These are phyloP conservation scores for Myotis myotis DNA, from an alignment of 2,797 vertebrate genomes.

Conservation along the genomic window DNA sequence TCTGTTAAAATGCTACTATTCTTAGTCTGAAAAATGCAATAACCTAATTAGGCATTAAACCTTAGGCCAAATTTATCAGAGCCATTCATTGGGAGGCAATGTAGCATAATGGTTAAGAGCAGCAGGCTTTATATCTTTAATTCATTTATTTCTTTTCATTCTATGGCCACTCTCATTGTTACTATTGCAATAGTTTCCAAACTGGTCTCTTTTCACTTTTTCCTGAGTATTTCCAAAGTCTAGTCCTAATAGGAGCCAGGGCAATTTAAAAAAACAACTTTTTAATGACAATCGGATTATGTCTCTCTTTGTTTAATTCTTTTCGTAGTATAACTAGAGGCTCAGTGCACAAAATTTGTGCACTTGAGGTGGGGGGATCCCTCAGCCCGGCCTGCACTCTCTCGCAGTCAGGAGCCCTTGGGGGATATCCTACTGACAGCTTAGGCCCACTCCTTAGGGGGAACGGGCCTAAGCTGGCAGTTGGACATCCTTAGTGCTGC, in stretches of 20 bases:
- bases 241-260: neutral
- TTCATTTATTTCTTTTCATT: neutral
- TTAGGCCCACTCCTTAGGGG: too few species aligned
- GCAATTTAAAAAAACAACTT: neutral
- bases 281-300: neutral
- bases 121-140: neutral
- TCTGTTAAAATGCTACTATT: slow-evolving; percentile 3
- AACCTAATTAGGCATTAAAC: neutral
- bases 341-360: too few species aligned
- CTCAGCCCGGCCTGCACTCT: fast-evolving
- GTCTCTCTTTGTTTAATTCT: neutral
- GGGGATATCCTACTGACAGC: too few species aligned
- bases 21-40: neutral
- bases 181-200: neutral
- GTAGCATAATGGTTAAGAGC: neutral
- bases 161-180: neutral
- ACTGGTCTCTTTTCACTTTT: neutral
- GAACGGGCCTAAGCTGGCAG: too few species aligned
- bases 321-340: neutral
- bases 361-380: too few species aligned
- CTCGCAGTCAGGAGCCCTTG: too few species aligned
- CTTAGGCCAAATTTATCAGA: neutral
- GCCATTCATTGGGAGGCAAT: neutral
- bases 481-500: too few species aligned
- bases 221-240: neutral